Evolutionary conservation across 1,140 invertebrate genomes (phyloP).

Genomic region (Psix sp.): DNA sequence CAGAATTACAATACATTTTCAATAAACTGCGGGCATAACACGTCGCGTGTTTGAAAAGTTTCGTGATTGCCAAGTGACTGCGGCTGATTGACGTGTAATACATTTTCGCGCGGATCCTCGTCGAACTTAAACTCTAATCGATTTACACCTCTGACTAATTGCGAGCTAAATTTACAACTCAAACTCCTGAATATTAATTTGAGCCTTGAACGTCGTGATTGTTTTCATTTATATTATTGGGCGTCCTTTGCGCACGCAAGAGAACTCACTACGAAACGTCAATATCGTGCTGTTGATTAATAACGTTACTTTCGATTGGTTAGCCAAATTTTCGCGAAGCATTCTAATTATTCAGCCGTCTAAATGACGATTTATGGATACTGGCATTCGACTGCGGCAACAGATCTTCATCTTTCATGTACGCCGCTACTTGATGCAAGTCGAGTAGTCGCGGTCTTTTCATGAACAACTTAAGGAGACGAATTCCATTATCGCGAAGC

Average conservation of each 20-base stretch:
- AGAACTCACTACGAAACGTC: conserved; percentile 14
- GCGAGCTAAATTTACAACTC: conserved; percentile 42
- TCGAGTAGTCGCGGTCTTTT: conserved; percentile 49
- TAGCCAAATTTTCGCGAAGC: too few species aligned
- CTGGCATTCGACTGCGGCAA: too few species aligned
- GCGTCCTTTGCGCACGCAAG: neutral
- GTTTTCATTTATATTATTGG: conserved; percentile 17
- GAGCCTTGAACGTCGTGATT: conserved; percentile 22
- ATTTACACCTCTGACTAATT: conserved; percentile 61
- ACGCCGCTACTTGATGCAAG: conserved; percentile 10
- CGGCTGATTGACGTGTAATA: conserved; percentile 57
- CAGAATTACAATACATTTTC: conserved; percentile 50
- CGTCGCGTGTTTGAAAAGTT: conserved; percentile 53
- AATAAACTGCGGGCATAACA: conserved; percentile 47
- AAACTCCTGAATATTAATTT: conserved; percentile 47
- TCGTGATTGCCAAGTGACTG: conserved; percentile 55
- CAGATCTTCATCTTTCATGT: too few species aligned
- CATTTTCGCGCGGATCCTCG: conserved; percentile 49
- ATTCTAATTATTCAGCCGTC: too few species aligned
- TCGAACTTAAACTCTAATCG: conserved; percentile 57
- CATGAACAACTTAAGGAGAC: conserved; percentile 46
- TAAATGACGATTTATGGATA: too few species aligned
- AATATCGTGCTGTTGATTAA: too few species aligned
- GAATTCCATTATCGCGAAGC: conserved; percentile 53
- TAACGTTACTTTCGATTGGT: too few species aligned